Conservation (phyloP, 2,888 invertebrate genomes). For the Agriopis aurantiaria region DNA sequence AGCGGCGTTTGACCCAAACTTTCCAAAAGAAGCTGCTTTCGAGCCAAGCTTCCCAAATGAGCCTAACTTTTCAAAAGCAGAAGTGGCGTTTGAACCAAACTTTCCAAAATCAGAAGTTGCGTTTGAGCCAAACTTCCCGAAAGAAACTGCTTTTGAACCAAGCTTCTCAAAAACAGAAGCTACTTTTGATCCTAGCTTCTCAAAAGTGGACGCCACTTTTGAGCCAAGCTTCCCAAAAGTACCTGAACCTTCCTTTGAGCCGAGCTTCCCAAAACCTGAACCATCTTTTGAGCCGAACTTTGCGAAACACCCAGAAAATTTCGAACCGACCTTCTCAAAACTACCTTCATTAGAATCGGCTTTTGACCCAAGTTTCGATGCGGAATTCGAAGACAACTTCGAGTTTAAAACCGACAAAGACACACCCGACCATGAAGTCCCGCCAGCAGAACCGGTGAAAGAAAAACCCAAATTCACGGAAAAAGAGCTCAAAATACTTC, state of each 20-base stretch:
- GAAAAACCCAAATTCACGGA: slow-evolving; percentile 86
- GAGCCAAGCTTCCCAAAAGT: slow-evolving; percentile 15
- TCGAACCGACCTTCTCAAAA: slow-evolving; percentile 15
- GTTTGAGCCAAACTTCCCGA: slow-evolving; percentile 24
- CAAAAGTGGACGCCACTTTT: slow-evolving; percentile 1
- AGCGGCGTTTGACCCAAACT: slow-evolving; percentile 61
- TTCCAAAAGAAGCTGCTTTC: slow-evolving; percentile 23
- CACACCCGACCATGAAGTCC: slow-evolving; percentile 57
- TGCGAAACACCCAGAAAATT: slow-evolving; percentile 5
- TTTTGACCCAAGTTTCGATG: slow-evolving; percentile 62
- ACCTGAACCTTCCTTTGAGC: slow-evolving; percentile 9
- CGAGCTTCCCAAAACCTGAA: slow-evolving; percentile 13
- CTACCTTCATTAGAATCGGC: slow-evolving; percentile 37
- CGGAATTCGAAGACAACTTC: slow-evolving; percentile 57
- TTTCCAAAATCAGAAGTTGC: slow-evolving; percentile 19
- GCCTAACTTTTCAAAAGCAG: slow-evolving; percentile 19
- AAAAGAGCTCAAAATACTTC: slow-evolving; percentile 84
- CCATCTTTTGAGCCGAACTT: slow-evolving; percentile 19
- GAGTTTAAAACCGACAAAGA: slow-evolving; percentile 67
- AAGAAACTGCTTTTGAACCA: slow-evolving; percentile 4
- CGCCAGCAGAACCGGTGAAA: slow-evolving; percentile 55
- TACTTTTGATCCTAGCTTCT: slow-evolving; percentile 21
- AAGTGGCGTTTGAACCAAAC: slow-evolving; percentile 11
- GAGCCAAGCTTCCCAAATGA: slow-evolving; percentile 29
- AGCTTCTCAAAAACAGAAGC: slow-evolving; percentile 18